Base-by-base conservation (phyloP, 2,113 vertebrate genomes). In the Rhizomys pruinosus region DNA sequence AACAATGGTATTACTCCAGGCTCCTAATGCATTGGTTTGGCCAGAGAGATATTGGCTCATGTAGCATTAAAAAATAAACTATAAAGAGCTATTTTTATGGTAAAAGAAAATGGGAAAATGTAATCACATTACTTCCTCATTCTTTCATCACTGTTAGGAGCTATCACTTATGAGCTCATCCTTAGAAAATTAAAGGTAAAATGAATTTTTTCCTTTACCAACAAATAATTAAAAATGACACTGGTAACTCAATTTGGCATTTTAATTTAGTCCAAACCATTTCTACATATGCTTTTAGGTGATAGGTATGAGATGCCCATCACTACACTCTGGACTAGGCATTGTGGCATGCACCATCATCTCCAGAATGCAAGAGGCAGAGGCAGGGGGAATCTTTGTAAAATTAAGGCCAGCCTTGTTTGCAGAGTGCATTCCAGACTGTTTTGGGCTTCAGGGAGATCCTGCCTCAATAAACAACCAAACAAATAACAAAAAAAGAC, bases 141-240 rank as follows among this genome's bases (percentile, higher is more conserved):
- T 85, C 47, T 12, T 19, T 0, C 3, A 12, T 19, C 16, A 61
- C 32, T 37, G 39, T 0, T 81, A 78, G 64, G 57, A 66, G 16
- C 74, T n/a, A 90, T 84, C 23, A 72, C 1, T 13, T 81, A 23
- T 73, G 32, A 63, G 20, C 63, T 87, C 47, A 84, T 69, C 63
- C 4, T 77, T 84, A 92, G 16, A 78, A 87, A 87, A 74, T n/a
- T 89, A 8, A 92, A 80, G 64, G 23, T 37, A 79, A 94, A 93
- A 64, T 69, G 32, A 84, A 11, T 87, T 2, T 7, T 87, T 93
- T 66, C 15, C 0, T 93, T 94, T 92, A 63, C 12, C 32, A 85
- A 81, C 3, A 76, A 61, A 55, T 82, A 66, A 81, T 10, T 81
- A 15, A 42, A 63, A 84, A 90, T 64, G 17, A 29, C 44, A 37